These are phyloP conservation scores for Callipepla californica DNA, from an alignment of 2,113 vertebrate genomes.

Conservation along the genomic window DNA sequence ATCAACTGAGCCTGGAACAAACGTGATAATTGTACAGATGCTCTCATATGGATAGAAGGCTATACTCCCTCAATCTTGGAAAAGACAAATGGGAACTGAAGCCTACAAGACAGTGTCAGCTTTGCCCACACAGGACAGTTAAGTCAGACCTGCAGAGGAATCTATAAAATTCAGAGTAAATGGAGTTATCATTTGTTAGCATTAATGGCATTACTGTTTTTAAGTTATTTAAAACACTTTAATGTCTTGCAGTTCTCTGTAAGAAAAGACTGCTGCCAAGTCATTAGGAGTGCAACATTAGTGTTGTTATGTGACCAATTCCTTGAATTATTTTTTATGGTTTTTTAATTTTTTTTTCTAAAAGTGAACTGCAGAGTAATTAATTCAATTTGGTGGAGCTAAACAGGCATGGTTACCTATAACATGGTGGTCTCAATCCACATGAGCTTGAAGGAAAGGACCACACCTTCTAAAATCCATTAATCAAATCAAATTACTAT, in stretches of 20 bases:
- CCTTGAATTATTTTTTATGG: constrained; percentile 31
- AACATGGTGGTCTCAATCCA: constrained; percentile 71
- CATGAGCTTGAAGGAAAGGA: constrained; percentile 53
- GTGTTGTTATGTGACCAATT: constrained; percentile 46
- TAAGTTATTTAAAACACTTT: background rate
- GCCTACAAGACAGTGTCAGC: background rate
- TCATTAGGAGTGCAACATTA: constrained; percentile 40
- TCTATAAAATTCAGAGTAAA: background rate
- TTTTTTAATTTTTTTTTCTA: constrained; percentile 43
- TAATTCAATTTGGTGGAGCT: constrained; percentile 46
- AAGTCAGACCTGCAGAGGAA: background rate
- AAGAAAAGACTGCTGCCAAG: constrained; percentile 8
- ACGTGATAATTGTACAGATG: background rate
- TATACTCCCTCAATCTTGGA: background rate
- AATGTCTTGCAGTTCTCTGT: constrained; percentile 10
- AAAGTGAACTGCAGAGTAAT: constrained; percentile 54
- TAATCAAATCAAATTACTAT: constrained; percentile 73
- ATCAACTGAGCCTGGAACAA: background rate
- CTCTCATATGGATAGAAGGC: background rate
- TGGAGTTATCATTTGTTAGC: background rate
- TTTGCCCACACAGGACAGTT: background rate
- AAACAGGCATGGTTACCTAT: constrained; percentile 69
- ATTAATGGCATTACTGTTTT: background rate
- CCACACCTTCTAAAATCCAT: constrained; percentile 70
- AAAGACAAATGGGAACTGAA: background rate